Base-by-base conservation (phyloP, 1,140 invertebrate species). In the Halesus radiatus region DNA sequence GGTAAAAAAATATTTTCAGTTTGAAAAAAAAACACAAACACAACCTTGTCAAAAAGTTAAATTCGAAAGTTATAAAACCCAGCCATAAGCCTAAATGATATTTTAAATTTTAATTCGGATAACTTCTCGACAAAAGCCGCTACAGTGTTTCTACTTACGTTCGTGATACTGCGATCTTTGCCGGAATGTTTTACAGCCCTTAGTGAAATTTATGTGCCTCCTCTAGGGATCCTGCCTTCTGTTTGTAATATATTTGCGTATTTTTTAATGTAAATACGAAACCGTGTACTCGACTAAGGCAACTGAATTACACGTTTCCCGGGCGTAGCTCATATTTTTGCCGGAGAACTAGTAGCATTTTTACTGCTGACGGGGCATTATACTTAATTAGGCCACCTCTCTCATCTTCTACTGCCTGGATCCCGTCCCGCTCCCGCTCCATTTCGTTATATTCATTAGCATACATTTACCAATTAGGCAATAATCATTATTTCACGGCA, bases 231-330 rank as follows among this genome's bases (percentile, higher is more conserved):
- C 18, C 66, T 13, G 66, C 66, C 66, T 37, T 50, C 66, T 70
- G 66, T 52, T 70, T 50, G 66, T 45, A 70, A 70, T 70, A 70
- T 70, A 70, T 70, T 70, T 18, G 66, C 32, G 66, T 70, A 70
- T 70, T 70, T 70, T 70, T 70, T 70, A 70, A 70, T 70, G 66
- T 70, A 50, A 70, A 64, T 13, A 64, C 60, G 60, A 64, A 45
- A 16, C 37, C 32, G 15, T 20, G 66, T 70, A 70, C 66, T 20
- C n/a, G 32, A 23, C 37, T 50, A 20, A 45, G 37, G 16, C 13
- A 20, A 37, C 66, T 13, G 37, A 45, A 45, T 45, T 70, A 70
- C 66, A 45, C n/a, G 29, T 20, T 66, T 29, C 26, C 10, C 10
- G 16, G 23, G 62, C 13, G 29, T 37, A 16, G 29, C 62, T 66